Evolutionary conservation across 2,113 vertebrate species (phyloP).

Genomic region (Nymphicus hollandicus): DNA sequence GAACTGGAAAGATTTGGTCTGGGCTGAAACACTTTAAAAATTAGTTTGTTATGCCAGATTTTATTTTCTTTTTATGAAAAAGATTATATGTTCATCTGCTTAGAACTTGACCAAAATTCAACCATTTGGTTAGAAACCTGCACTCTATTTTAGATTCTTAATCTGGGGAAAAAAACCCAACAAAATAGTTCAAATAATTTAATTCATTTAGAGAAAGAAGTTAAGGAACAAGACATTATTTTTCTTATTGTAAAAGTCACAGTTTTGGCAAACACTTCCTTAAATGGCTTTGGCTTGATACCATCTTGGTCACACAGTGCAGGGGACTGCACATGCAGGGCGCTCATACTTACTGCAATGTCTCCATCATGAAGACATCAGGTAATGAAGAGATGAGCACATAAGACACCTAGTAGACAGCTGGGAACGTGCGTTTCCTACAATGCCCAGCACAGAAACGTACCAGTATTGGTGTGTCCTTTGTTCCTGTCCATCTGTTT

Average conservation of each 20-base stretch:
- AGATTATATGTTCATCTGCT: background rate
- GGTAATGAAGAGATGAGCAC: background rate
- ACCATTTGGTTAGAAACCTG: background rate
- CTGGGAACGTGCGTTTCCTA: background rate
- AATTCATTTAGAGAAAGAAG: background rate
- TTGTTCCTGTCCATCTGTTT: background rate
- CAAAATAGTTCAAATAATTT: background rate
- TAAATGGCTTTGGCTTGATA: background rate
- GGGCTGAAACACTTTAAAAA: background rate
- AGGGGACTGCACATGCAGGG: background rate
- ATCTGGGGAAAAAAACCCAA: background rate
- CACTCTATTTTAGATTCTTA: background rate
- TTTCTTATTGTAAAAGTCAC: background rate
- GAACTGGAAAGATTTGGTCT: background rate
- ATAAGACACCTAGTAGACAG: background rate
- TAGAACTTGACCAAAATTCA: background rate
- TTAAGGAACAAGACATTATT: background rate
- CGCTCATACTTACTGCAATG: rapidly evolving
- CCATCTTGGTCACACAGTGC: rapidly evolving
- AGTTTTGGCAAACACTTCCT: background rate
- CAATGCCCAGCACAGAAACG: rapidly evolving
- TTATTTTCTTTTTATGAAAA: background rate
- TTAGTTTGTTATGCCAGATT: background rate
- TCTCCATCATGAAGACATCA: background rate
- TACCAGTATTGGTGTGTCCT: background rate